These are phyloP conservation scores for Aspidiotus rigidus DNA, from an alignment of 2,888 invertebrate species.

Conservation along the genomic window DNA sequence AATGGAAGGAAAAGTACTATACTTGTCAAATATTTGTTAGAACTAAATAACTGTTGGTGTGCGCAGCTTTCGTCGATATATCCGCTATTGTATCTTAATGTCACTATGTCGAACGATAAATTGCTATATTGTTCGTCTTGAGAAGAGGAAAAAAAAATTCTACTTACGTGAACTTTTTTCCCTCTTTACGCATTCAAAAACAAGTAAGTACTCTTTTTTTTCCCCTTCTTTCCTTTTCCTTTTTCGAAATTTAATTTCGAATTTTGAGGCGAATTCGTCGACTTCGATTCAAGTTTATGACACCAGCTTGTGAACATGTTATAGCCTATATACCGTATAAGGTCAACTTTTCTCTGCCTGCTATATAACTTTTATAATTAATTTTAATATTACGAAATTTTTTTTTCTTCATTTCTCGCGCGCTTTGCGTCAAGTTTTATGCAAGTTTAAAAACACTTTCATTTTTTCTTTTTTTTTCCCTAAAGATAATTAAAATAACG, in stretches of 20 bases:
- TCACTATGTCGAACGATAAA: background rate
- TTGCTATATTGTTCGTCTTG: background rate
- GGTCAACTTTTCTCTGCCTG: background rate
- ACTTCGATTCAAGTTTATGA: background rate
- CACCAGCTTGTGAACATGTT: conserved; percentile 2
- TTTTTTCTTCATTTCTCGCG: too few species aligned
- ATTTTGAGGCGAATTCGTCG: background rate
- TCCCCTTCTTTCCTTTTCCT: background rate
- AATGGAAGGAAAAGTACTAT: conserved; percentile 1
- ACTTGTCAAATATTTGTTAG: conserved; percentile 2
- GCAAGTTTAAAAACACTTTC: too few species aligned
- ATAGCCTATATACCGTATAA: background rate
- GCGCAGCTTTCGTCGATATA: background rate
- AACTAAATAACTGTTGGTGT: background rate
- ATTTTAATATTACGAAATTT: background rate
- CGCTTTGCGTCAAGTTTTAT: too few species aligned
- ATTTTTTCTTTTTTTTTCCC: too few species aligned
- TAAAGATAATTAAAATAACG: conserved; percentile 1
- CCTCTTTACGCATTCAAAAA: too few species aligned
- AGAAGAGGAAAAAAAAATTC: too few species aligned
- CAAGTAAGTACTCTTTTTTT: too few species aligned
- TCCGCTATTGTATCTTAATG: conserved; percentile 1
- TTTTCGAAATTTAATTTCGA: background rate
- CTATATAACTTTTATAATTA: background rate
- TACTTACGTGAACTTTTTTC: too few species aligned